Conservation (phyloP, 2,888 invertebrate genomes). For the Aquatica leii region DNA sequence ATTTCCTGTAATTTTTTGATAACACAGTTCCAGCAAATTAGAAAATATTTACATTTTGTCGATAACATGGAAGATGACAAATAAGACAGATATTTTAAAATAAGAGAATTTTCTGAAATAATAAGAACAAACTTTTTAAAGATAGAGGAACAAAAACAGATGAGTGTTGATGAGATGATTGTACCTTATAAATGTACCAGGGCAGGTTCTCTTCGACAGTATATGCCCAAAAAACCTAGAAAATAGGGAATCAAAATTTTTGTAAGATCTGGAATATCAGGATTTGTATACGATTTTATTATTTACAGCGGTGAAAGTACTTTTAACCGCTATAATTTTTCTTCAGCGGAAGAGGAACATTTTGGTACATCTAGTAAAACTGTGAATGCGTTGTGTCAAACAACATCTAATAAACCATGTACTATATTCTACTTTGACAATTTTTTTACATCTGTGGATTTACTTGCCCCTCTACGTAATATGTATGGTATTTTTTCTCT, state of each 20-base stretch:
- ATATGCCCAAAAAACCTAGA: not conserved
- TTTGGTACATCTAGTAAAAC: slow-evolving; percentile 9
- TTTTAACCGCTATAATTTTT: slow-evolving; percentile 20
- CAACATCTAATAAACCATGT: slow-evolving; percentile 23
- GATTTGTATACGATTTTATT: slow-evolving; percentile 27
- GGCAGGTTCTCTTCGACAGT: not conserved
- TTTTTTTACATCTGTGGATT: slow-evolving; percentile 39
- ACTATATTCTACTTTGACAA: slow-evolving; percentile 43
- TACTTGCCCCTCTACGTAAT: slow-evolving; percentile 21
- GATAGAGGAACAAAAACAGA: not conserved
- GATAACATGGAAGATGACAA: not conserved
- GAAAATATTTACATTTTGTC: no score
- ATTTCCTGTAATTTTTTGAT: no score
- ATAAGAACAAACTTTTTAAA: not conserved
- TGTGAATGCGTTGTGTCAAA: slow-evolving; percentile 27
- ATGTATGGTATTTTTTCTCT: slow-evolving; percentile 18
- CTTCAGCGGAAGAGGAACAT: slow-evolving; percentile 15
- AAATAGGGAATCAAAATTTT: not conserved
- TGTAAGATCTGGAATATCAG: not conserved
- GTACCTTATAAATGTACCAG: not conserved
- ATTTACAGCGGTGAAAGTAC: slow-evolving; percentile 32
- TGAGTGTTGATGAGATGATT: not conserved
- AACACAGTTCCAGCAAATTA: not conserved
- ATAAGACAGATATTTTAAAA: not conserved
- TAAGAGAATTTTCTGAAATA: not conserved